Conservation (phyloP, 2,797 vertebrate genomes). For the Coranthus polyacanthus region DNA sequence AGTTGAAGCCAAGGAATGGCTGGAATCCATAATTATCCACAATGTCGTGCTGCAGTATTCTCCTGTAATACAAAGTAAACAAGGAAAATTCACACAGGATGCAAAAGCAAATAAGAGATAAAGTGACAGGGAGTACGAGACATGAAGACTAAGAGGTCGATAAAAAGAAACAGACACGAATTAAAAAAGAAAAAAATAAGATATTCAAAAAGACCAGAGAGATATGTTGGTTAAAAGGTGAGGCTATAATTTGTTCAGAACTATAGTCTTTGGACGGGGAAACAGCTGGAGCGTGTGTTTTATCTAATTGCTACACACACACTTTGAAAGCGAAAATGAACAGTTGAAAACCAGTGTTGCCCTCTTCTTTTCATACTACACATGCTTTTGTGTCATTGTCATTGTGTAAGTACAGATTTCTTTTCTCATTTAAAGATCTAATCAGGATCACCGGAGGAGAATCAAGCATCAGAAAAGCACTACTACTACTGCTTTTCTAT, state of each 20-base stretch:
- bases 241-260: constrained; percentile 42
- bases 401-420: background rate
- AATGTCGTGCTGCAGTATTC: background rate
- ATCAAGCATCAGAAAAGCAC: background rate
- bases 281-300: constrained; percentile 53
- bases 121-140: too few species aligned
- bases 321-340: constrained; percentile 48
- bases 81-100: background rate
- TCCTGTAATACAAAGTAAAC: constrained; percentile 18
- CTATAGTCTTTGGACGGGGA: constrained; percentile 8
- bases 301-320: constrained; percentile 27
- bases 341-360: constrained; percentile 13
- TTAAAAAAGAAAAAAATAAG: background rate
- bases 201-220: constrained; percentile 8
- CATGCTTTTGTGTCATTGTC: constrained; percentile 29
- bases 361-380: constrained; percentile 41
- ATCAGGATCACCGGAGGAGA: background rate
- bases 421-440: background rate
- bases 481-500: background rate
- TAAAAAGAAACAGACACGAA: background rate
- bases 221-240: background rate
- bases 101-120: background rate
- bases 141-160: background rate
- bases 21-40: constrained; percentile 63
- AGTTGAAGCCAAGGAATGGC: constrained; percentile 49